Evolutionary conservation across 2,888 invertebrate genomes (phyloP), one percentile per base, ranked within the genome.

Genomic region (Andrena chrysosceles): DNA sequence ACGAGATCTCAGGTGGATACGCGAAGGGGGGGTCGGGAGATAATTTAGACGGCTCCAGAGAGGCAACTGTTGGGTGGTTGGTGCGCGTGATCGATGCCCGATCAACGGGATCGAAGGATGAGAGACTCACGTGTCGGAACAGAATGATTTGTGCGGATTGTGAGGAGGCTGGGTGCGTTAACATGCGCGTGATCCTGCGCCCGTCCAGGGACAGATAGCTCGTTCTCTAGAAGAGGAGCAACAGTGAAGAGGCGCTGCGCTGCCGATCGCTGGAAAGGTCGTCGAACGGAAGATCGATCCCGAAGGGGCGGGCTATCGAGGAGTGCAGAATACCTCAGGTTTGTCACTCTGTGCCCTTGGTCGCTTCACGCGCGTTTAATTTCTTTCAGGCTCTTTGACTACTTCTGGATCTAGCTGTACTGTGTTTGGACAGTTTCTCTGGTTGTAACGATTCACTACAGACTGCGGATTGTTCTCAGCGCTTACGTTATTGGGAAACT

Each of bases 151-250:
- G 77, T 73, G 81, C 33, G 42, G 68, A 66, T 71, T 83, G 85
- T 70, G 78, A 26, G 76, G 68, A 62, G 56, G 52, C 73, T 35
- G 54, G 62, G 82, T 88, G 88, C 81, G 77, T 78, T 88, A 88
- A 86, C 86, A 88, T 88, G 88, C 88, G 88, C 78, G 88, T 81
- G 77, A 69, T 80, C 78, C 77, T 67, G 74, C 72, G 88, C 71
- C 77, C 68, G 10, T 77, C 78, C 56, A 76, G 71, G 77, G 78
- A 75, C 66, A 84, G 86, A 84, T 85, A 82, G 82, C 63, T 77
- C 69, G 59, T 69, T 33, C 77, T 78, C 42, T 42, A 42, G 42
- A 42, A 29, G n/a, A 48, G 71, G 67, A 52, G 63, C 42, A 60
- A 71, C 48, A 13, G 26, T n/a, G 63, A 77, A 23, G 42, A 62